Evolutionary conservation across 1,140 invertebrate species (phyloP), one percentile per base, ranked within the genome.

Genomic region (Helicoverpa zea): DNA sequence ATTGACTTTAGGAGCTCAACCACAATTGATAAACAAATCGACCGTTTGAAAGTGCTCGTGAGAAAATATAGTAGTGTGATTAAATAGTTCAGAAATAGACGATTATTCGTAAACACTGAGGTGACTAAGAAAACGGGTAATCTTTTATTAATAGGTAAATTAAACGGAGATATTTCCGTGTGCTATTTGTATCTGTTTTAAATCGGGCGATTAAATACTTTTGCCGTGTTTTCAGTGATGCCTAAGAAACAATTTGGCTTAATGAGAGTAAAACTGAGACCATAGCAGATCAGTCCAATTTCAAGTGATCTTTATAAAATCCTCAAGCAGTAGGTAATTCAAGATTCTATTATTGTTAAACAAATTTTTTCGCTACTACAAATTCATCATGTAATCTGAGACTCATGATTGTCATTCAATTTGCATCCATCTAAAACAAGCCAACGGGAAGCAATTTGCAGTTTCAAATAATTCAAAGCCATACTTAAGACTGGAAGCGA

Each of bases 1-100:
- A 79, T 79, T 82, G 59, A 82, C 75, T 47, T 66, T 43, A 81
- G n/a, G 23, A 47, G 59, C 51, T 30, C 35, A n/a, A 73, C 68
- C 59, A 66, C 30, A 47, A 64, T 75, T 54, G 35, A 64, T 77
- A 77, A 61, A 77, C 47, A 77, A 77, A 64, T 13, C 30, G 23
- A 2, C 66, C 16, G 66, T 64, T 64, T 52, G 47, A 47, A 49
- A 64, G 18, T 72, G n/a, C 49, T 35, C 7, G 74, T 43, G 74
- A 77, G 59, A 64, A 64, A 64, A 49, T 64, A 49, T 13, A 75
- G 18, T 4, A 5, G 43, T n/a, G 66, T 70, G 66, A 70, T 70
- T 52, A 70, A 52, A 14, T 49, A 18, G 18, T 70, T 51, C 51
- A 70, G 51, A 70, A 49, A 51, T 70, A 70, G 49, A 13, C 18